Percentiles rank a stretch among this genome's conserved stretches.
These are phyloP conservation scores for Conistra vaccinii DNA, from an alignment of 2,888 invertebrate genomes.

Conservation along the genomic window DNA sequence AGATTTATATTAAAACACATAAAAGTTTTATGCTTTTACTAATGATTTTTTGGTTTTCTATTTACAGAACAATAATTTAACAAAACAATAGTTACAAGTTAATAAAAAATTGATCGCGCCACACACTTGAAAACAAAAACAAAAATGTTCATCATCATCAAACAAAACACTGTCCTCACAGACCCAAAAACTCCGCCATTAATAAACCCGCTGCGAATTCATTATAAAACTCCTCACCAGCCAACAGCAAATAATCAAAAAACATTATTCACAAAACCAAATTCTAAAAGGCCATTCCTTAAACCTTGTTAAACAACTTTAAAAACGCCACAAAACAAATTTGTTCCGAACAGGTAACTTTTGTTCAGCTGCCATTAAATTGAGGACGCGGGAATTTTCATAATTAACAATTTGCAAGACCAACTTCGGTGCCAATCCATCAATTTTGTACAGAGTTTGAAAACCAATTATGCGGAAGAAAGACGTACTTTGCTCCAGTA, in stretches of 20 bases:
- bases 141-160: constrained; percentile 6
- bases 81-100: background rate
- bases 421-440: constrained; percentile 85
- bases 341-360: constrained; percentile 72
- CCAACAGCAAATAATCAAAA: constrained; percentile 52
- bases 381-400: constrained; percentile 78
- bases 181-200: constrained; percentile 7
- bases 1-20: background rate
- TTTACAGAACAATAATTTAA: background rate
- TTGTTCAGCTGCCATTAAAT: constrained; percentile 70
- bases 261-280: constrained; percentile 55
- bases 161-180: background rate
- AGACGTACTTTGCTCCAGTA: constrained; percentile 54
- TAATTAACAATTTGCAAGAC: constrained; percentile 85
- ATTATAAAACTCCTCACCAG: constrained; percentile 40
- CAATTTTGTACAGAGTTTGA: constrained; percentile 78
- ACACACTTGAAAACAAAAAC: background rate
- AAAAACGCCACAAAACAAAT: constrained; percentile 74
- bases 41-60: background rate
- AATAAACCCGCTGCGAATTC: constrained; percentile 38
- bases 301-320: constrained; percentile 68
- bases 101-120: background rate
- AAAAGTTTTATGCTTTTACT: background rate
- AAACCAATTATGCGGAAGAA: constrained; percentile 80
- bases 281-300: constrained; percentile 54